Percentiles rank a stretch among this genome's conserved stretches.
Evolutionary conservation across 1,140 invertebrate species (phyloP).

Genomic region (Vanessa tameamea): DNA sequence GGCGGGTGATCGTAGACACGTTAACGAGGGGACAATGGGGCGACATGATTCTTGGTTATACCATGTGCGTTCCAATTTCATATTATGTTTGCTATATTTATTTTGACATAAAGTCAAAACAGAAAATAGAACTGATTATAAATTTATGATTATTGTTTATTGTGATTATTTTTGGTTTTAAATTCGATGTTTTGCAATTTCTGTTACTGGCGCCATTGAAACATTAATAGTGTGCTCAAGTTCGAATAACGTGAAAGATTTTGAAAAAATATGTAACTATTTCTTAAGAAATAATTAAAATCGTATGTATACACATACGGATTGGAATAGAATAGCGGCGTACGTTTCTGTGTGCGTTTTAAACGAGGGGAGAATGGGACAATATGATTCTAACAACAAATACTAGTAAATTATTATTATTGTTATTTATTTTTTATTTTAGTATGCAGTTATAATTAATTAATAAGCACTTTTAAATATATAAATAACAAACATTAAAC

Average conservation of each 20-base stretch:
- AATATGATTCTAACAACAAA: background rate
- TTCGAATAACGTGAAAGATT: no score
- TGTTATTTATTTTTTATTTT: no score
- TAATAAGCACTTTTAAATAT: no score
- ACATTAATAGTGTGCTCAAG: background rate
- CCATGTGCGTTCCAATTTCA: background rate
- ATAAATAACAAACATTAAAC: no score
- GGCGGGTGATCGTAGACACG: slow-evolving; percentile 4
- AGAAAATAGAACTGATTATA: background rate
- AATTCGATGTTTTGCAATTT: background rate
- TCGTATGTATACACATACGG: background rate
- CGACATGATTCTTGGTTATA: background rate
- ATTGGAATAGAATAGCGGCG: background rate
- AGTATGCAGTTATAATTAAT: no score
- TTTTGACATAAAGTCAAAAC: background rate
- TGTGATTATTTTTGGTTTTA: background rate
- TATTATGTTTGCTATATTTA: background rate
- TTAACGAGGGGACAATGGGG: slow-evolving; percentile 11
- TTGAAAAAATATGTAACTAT: no score
- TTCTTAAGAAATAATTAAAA: no score
- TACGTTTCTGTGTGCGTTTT: background rate
- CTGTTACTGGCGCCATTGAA: background rate
- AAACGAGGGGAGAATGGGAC: background rate
- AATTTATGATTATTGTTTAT: no score
- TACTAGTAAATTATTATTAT: no score